phyloP scores from a whole-genome alignment of 2,888 invertebrate species.

The Clusia tigrina region DNA sequence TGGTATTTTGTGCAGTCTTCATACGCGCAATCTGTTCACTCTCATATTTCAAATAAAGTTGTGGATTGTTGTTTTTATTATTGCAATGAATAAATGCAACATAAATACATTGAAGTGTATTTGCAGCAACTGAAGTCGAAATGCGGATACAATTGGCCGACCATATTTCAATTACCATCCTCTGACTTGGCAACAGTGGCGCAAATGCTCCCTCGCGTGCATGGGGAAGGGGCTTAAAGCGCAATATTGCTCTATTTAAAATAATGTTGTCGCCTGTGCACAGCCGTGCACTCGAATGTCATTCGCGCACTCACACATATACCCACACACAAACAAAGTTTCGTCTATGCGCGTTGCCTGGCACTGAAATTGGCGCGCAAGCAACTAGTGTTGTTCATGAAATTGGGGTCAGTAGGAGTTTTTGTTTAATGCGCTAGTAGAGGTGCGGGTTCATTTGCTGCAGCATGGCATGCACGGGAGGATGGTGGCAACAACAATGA shows the following conservation, averaged over 20 bases:
- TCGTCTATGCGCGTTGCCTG: no score
- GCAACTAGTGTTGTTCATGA: constrained; percentile 3
- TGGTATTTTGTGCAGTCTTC: no score
- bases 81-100: no score
- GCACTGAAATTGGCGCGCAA: not conserved
- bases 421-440: not conserved
- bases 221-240: not conserved
- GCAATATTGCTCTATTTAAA: constrained; percentile 5
- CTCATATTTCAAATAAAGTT: no score
- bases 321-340: no score
- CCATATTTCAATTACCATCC: not conserved
- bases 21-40: no score
- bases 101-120: no score
- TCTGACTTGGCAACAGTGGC: not conserved
- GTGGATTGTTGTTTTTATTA: no score
- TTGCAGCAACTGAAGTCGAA: not conserved
- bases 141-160: not conserved
- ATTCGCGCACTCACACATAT: no score
- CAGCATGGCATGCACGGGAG: not conserved
- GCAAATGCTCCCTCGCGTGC: no score
- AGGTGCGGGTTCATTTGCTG: not conserved
- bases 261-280: not conserved
- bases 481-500: not conserved
- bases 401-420: constrained; percentile 7
- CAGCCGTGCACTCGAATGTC: no score